Evolutionary conservation across 2,888 invertebrate genomes (phyloP), one percentile per base, ranked within the genome.

Genomic region (Habrosyne pyritoides): DNA sequence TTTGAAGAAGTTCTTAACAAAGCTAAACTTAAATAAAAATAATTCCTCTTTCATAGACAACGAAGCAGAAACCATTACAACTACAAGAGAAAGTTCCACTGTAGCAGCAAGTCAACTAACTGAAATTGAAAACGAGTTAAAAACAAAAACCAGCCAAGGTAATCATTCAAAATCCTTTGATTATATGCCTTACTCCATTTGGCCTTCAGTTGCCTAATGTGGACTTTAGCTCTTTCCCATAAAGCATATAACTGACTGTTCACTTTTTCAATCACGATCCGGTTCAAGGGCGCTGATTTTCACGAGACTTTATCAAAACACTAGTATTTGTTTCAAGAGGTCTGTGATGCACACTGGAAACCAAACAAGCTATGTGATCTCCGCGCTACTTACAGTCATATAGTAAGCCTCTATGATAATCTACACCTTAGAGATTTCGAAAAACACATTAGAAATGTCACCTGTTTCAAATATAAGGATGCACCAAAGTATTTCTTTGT

Each of bases 291-390:
- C 12, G n/a, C 14, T 10, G 28, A 14, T 49, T 14, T 50, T 18
- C 1, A 18, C 18, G 10, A 12, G 10, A 50, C 21, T 10, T 10
- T 18, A 10, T 2, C 26, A 30, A 28, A 50, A 50, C 10, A 50
- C 50, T 10, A 50, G 50, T 67, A 61, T 85, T 85, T 77, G 75
- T 77, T 85, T 85, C 86, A 87, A 88, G 87, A 88, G 86, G 76
- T 74, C 66, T 62, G 68, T 73, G 76, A 79, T 46, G 12, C 62
- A 21, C 62, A 57, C 53, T 60, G 62, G 54, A 73, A 65, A 26
- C 48, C 70, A 46, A 47, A 21, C 52, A 56, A 64, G 47, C 53
- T 84, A 2, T 87, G 86, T 56, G 81, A 86, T 61, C 63, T 86
- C 22, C 61, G 72, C 53, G 75, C 77, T 4, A 85, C 85, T 0